Percentiles rank a stretch among this genome's conserved stretches.
These are phyloP conservation scores for Cephalopholis sonnerati DNA, from an alignment of 2,113 vertebrate genomes.

Conservation along the genomic window DNA sequence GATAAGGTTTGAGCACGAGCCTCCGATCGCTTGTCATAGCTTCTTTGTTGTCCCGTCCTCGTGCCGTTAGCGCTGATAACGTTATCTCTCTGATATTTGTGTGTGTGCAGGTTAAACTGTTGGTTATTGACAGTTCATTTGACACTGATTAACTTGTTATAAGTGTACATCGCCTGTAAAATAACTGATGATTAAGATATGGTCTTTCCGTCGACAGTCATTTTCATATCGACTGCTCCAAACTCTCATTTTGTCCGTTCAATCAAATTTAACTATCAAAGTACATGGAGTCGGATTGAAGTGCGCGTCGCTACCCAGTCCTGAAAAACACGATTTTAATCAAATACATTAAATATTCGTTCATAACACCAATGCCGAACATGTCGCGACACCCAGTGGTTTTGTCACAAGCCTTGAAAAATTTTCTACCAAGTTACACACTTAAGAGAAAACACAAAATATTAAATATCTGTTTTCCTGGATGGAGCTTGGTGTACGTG, in stretches of 20 bases:
- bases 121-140: background rate
- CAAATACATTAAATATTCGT: accelerated
- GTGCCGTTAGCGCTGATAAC: constrained; percentile 44
- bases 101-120: background rate
- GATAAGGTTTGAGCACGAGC: background rate
- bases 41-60: constrained; percentile 82
- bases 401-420: background rate
- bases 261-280: background rate
- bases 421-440: accelerated
- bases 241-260: background rate
- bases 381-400: accelerated
- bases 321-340: background rate
- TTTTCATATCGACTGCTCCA: background rate
- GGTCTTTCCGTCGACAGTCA: background rate
- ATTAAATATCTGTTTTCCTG: background rate
- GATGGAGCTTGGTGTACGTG: background rate
- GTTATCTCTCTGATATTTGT: background rate
- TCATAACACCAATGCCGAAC: accelerated
- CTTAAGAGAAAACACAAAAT: background rate
- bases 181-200: background rate
- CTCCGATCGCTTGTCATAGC: constrained; percentile 20
- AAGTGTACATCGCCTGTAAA: background rate
- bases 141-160: background rate
- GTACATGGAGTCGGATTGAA: background rate
- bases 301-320: too few species aligned